Base-by-base conservation (phyloP, 2,888 invertebrate species). In the Glyphotaelius pellucidus region DNA sequence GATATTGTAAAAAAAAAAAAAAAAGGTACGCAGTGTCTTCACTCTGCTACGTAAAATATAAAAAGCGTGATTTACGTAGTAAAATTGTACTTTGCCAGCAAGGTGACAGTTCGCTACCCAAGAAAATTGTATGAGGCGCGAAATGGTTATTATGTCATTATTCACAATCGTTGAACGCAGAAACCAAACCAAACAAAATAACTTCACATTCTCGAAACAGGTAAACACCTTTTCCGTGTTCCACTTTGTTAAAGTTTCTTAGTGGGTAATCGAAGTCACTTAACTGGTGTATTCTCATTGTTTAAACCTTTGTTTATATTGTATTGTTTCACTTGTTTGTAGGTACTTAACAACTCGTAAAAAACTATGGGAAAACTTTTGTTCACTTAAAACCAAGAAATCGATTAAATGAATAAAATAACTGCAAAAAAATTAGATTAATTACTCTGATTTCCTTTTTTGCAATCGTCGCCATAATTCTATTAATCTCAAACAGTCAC, bases 91-190 rank as follows among this genome's bases (percentile, higher is more conserved):
- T 25, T 67, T 25, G 25, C 67, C 67, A 67, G 67, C 67, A 67
- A 67, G n/a, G 67, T 25, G 19, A 67, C 67, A 67, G 67, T 67
- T 67, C 67, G 67, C 67, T n/a, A 25, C 67, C 9, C 67, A 67
- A 25, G 67, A 67, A 67, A 67, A 67, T 67, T 67, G 67, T 67
- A 25, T 9, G 19, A n/a, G 67, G 25, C 67, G 67, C n/a, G 67
- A 67, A 67, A 67, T 67, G 67, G 67, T 67, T 67, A 67, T n/a
- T 67, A 67, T 67, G 67, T 67, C 67, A 67, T 67, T 67, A 67
- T 67, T 67, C 67, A 67, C n/a, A 67, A 67, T 67, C n/a, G 67
- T 25, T n/a, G n/a, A n/a, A 67, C 25, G 67, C 67, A 67, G 67
- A 67, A 52, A 67, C 67, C 19, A 67, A 67, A 67, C 67, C 67